Percentiles rank a stretch among this genome's conserved stretches.
Evolutionary conservation across 1,140 invertebrate genomes (phyloP).

Genomic region (Hylaeus volcanicus): DNA sequence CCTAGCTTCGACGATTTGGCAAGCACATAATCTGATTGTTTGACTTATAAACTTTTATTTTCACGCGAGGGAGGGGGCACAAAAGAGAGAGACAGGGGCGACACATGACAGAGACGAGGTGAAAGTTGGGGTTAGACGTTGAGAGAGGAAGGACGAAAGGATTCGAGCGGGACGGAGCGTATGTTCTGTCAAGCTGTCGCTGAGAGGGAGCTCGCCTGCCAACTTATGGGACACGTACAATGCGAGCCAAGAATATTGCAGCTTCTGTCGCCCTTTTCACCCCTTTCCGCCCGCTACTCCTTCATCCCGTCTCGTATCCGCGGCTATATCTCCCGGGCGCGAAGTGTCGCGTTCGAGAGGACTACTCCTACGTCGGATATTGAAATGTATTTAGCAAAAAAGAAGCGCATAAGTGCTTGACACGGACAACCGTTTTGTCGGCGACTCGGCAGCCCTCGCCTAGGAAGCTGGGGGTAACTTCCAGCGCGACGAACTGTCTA

Average conservation of each 20-base stretch:
- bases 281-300: conserved; percentile 27
- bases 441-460: conserved; percentile 7
- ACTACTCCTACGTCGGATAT: conserved; percentile 62
- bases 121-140: conserved; percentile 19
- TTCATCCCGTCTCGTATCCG: conserved; percentile 43
- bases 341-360: conserved; percentile 52
- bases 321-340: conserved; percentile 35
- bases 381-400: conserved; percentile 71
- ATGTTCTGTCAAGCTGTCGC: conserved; percentile 80
- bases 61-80: conserved; percentile 28
- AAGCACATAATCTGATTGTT: too few species aligned
- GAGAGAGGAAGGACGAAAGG: conserved; percentile 34
- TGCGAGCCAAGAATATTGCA: conserved; percentile 77
- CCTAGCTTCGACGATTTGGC: too few species aligned
- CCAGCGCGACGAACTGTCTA: conserved; percentile 28
- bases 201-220: conserved; percentile 75
- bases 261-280: conserved; percentile 59
- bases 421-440: conserved; percentile 49
- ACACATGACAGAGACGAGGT: conserved; percentile 1
- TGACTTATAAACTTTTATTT: conserved; percentile 75
- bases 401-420: conserved; percentile 43
- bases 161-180: conserved; percentile 68
- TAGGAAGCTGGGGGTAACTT: conserved; percentile 5
- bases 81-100: neutral
- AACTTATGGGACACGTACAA: conserved; percentile 79